phyloP scores from a whole-genome alignment of 2,113 vertebrate genomes.

The Paradisaea rubra region DNA sequence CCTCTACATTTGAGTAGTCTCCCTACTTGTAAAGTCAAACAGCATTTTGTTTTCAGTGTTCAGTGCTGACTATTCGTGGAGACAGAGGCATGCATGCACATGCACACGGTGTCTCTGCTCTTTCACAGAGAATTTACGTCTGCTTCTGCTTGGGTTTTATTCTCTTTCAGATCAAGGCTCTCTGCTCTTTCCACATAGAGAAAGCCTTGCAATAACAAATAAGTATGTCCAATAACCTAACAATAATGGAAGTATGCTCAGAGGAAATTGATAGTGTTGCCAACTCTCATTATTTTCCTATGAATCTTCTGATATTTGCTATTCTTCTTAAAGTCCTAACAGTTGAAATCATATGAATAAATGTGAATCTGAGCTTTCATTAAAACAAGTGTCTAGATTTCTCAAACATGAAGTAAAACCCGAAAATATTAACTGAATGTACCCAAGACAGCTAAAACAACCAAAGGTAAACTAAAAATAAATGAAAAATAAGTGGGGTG shows the following conservation, averaged over 20 bases:
- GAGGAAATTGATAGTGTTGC: not conserved
- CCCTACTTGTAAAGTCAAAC: conserved; percentile 22
- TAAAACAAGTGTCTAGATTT: not conserved
- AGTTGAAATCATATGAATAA: not conserved
- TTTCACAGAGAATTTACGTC: not conserved
- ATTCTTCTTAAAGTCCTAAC: not conserved
- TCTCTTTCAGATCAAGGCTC: not conserved
- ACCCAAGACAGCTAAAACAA: not conserved
- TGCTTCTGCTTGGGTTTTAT: not conserved
- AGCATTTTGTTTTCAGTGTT: conserved; percentile 13
- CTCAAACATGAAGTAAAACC: not conserved
- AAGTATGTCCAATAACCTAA: not conserved
- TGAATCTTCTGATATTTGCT: conserved; percentile 10
- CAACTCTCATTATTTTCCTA: conserved; percentile 4
- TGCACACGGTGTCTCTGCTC: not conserved
- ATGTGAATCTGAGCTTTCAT: not conserved
- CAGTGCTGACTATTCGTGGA: not conserved
- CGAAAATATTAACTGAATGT: not conserved
- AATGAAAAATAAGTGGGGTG: not conserved
- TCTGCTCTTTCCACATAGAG: not conserved
- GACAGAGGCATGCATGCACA: not conserved
- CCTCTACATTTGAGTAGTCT: conserved; percentile 3
- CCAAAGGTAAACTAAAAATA: not conserved
- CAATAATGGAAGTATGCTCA: not conserved
- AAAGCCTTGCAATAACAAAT: conserved; percentile 14